These are phyloP conservation scores for Tetragonula clypearis DNA, from an alignment of 1,140 invertebrate genomes.

Conservation along the genomic window DNA sequence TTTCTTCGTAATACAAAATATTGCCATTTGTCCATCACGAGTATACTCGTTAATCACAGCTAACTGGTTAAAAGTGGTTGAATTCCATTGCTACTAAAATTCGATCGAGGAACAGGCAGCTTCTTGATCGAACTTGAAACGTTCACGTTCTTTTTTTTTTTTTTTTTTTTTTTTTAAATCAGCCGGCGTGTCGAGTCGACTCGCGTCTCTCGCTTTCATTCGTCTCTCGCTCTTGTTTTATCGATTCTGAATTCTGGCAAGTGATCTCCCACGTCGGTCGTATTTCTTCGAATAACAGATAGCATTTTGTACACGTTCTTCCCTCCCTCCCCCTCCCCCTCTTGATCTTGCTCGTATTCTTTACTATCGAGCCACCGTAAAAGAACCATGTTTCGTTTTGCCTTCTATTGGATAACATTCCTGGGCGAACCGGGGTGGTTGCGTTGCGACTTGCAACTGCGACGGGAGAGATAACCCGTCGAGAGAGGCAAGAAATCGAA, in stretches of 20 bases:
- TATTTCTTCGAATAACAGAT: conserved; percentile 38
- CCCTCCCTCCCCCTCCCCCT: neutral
- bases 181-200: too few species aligned
- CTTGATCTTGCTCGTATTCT: conserved; percentile 35
- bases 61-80: too few species aligned
- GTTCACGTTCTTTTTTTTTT: too few species aligned
- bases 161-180: too few species aligned
- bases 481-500: neutral
- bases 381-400: conserved; percentile 34
- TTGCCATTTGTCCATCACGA: too few species aligned
- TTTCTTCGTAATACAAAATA: too few species aligned
- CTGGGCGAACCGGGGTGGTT: neutral
- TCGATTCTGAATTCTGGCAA: conserved; percentile 8
- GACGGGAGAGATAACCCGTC: neutral
- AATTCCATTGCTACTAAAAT: too few species aligned
- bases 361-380: conserved; percentile 38
- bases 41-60: too few species aligned
- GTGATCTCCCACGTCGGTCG: neutral
- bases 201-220: neutral
- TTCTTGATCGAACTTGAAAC: too few species aligned
- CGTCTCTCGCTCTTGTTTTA: neutral
- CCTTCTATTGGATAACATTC: conserved; percentile 51
- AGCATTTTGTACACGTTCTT: conserved; percentile 39
- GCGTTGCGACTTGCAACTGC: conserved; percentile 27
- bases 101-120: too few species aligned